phyloP scores from a whole-genome alignment of 1,140 invertebrate genomes.

The Ericerus pela region DNA sequence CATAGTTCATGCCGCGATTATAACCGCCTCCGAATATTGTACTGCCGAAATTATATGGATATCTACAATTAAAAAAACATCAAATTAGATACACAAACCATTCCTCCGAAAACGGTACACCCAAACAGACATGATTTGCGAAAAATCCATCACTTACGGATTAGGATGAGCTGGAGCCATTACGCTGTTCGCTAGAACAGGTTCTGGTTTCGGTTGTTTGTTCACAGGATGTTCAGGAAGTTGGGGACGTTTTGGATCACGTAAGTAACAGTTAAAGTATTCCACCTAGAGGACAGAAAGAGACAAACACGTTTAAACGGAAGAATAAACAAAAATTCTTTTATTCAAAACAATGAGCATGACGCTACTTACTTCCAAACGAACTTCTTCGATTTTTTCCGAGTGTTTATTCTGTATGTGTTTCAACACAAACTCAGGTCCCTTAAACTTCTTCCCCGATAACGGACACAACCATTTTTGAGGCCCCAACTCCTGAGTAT shows the following conservation, averaged over 20 bases:
- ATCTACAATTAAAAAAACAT: background rate
- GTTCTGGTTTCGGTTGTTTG: constrained; percentile 31
- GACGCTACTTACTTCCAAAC: constrained; percentile 48
- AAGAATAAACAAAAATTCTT: background rate
- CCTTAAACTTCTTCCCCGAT: constrained; percentile 98
- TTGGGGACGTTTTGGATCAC: constrained; percentile 86
- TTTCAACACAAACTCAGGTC: constrained; percentile 95
- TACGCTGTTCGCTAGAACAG: constrained; percentile 15
- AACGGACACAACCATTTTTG: constrained; percentile 98
- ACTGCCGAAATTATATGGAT: background rate
- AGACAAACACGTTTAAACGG: background rate
- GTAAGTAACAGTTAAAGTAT: constrained; percentile 96
- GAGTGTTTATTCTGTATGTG: constrained; percentile 96
- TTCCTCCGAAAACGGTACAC: background rate
- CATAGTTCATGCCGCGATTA: constrained; percentile 18
- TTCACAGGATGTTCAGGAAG: constrained; percentile 74
- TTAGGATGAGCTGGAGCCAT: constrained; percentile 5
- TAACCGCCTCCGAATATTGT: background rate
- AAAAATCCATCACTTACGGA: background rate
- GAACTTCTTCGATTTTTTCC: constrained; percentile 93
- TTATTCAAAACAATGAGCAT: too few relatives aligned
- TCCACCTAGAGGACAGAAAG: constrained; percentile 40
- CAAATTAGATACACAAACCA: background rate
- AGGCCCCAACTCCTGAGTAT: constrained; percentile 87
- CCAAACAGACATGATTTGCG: background rate